phyloP scores from a whole-genome alignment of 1,140 invertebrate species.

The Homalodisca vitripennis region DNA sequence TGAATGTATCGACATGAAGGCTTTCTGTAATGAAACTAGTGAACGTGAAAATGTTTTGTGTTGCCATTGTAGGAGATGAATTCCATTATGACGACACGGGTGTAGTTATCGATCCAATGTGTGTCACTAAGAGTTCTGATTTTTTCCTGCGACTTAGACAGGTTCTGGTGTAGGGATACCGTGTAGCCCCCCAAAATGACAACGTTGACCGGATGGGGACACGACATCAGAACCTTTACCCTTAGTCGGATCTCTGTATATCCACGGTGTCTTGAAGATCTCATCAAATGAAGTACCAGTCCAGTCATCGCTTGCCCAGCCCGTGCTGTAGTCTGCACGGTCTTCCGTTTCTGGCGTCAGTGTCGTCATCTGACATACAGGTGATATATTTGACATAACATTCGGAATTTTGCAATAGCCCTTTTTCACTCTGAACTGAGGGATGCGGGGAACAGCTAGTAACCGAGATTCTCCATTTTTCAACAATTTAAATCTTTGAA shows the following conservation, averaged over 20 bases:
- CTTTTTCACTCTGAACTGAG: background rate
- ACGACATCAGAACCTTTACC: background rate
- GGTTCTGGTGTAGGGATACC: background rate
- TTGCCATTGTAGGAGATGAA: background rate
- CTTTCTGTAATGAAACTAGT: background rate
- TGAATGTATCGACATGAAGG: background rate
- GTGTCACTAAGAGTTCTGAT: background rate
- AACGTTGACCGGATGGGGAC: background rate
- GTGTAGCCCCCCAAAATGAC: background rate
- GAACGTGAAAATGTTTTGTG: background rate
- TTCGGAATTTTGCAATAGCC: background rate
- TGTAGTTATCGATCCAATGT: background rate
- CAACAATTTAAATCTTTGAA: background rate
- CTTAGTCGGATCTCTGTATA: background rate
- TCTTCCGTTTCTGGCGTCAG: background rate
- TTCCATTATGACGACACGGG: background rate
- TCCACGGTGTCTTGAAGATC: background rate
- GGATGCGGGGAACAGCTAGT: background rate
- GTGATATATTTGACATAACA: background rate
- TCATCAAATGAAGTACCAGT: background rate
- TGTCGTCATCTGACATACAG: background rate
- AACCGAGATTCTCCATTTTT: background rate
- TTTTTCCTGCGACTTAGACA: background rate
- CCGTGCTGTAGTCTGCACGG: background rate
- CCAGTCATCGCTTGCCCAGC: background rate